Evolutionary conservation across 2,113 vertebrate species (phyloP).

Genomic region (Strigops habroptila): DNA sequence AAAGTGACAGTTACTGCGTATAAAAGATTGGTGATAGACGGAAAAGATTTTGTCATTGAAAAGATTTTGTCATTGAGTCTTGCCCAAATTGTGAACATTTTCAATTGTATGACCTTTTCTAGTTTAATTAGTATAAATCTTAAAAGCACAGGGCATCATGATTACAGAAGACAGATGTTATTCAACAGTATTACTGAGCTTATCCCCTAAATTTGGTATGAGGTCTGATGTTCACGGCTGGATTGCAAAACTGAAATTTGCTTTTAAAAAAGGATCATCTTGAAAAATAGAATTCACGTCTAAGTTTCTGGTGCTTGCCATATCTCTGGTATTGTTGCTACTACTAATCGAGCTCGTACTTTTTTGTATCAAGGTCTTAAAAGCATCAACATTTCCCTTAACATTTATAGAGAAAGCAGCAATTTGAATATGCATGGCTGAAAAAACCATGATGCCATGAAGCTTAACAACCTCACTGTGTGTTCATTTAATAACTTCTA

Average conservation of each 20-base stretch:
- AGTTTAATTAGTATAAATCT: slow-evolving; percentile 32
- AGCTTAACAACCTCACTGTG: not conserved
- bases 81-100: not conserved
- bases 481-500: not conserved
- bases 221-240: not conserved
- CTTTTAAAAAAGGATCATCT: not conserved
- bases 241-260: not conserved
- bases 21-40: not conserved
- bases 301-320: not conserved
- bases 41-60: not conserved
- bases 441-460: not conserved
- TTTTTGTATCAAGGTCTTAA: not conserved
- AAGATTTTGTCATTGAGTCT: slow-evolving; percentile 12
- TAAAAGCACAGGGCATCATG: not conserved
- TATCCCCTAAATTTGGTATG: not conserved
- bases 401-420: not conserved
- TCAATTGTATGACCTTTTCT: slow-evolving; percentile 50
- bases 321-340: not conserved
- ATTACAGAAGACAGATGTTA: not conserved
- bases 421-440: not conserved
- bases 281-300: not conserved
- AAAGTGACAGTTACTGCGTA: not conserved
- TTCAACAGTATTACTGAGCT: not conserved
- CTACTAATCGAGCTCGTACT: not conserved
- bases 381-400: not conserved